phyloP scores from a whole-genome alignment of 30 jellyfish, hydroid and myxozoan genomes.

The Chrysaora quinquecirrha region DNA sequence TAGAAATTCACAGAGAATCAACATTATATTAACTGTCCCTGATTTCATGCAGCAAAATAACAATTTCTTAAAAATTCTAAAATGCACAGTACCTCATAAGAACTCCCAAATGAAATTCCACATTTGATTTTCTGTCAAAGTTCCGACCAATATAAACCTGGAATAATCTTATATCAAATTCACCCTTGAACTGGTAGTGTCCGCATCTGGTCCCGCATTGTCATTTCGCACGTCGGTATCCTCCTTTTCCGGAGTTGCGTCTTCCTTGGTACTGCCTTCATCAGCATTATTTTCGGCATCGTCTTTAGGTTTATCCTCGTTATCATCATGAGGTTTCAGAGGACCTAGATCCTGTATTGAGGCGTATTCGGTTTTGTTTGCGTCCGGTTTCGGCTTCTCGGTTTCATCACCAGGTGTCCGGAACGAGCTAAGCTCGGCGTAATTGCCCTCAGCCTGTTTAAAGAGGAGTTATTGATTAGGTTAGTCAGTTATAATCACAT shows the following conservation, averaged over 20 bases:
- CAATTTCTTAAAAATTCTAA: too few species aligned
- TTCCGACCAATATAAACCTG: too few species aligned
- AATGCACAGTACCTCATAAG: too few species aligned
- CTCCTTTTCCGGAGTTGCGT: background rate
- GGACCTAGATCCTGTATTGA: constrained; percentile 67
- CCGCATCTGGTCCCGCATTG: background rate
- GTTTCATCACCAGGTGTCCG: constrained; percentile 8
- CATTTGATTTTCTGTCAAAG: too few species aligned
- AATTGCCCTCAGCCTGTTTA: constrained; percentile 53
- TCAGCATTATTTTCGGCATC: too few species aligned
- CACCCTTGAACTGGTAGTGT: background rate
- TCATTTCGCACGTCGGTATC: background rate
- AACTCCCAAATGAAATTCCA: too few species aligned
- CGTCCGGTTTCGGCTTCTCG: constrained; percentile 42
- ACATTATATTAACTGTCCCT: too few species aligned
- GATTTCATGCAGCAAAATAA: too few species aligned
- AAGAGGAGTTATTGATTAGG: constrained; percentile 48
- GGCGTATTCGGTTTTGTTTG: constrained; percentile 59
- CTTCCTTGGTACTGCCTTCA: background rate
- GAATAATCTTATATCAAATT: background rate
- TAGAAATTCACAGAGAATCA: too few species aligned
- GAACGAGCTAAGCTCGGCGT: constrained; percentile 65
- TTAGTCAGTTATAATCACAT: constrained; percentile 50
- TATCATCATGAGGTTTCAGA: constrained; percentile 1
- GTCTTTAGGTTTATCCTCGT: background rate